Evolutionary conservation across 2,797 vertebrate species (phyloP).

Genomic region (Gymnocypris eckloni): DNA sequence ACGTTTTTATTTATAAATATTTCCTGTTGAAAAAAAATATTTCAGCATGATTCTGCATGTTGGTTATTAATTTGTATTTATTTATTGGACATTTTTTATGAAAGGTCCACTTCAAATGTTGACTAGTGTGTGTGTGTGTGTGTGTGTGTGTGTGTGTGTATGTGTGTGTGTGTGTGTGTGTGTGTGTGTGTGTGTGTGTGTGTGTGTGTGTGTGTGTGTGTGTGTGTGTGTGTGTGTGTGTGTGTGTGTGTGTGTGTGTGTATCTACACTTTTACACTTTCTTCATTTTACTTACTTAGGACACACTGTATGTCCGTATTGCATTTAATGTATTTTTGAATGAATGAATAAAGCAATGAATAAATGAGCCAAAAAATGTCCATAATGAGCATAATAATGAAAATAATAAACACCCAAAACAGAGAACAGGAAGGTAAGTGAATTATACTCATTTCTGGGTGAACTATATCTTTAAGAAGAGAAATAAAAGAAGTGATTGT

Average conservation of each 20-base stretch:
- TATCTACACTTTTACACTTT: background rate
- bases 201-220: too few relatives aligned
- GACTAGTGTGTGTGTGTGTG: too few relatives aligned
- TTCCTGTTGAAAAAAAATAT: too few relatives aligned
- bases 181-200: too few relatives aligned
- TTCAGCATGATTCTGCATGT: too few relatives aligned
- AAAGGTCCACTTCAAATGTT: too few relatives aligned
- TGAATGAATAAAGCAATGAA: background rate
- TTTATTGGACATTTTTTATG: too few relatives aligned
- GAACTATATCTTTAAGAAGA: background rate
- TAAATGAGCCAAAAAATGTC: background rate
- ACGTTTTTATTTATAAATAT: background rate
- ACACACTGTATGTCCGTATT: background rate
- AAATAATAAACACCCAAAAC: background rate
- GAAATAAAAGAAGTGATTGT: slow-evolving; percentile 23
- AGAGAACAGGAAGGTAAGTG: background rate
- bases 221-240: too few relatives aligned
- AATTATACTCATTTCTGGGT: background rate
- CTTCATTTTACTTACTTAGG: background rate
- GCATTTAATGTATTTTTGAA: background rate
- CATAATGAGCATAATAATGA: background rate
- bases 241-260: too few relatives aligned
- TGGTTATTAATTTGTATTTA: too few relatives aligned
- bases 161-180: too few relatives aligned
- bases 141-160: too few relatives aligned